phyloP scores from a whole-genome alignment of 2,113 vertebrate species.

The Zosterops japonicus region DNA sequence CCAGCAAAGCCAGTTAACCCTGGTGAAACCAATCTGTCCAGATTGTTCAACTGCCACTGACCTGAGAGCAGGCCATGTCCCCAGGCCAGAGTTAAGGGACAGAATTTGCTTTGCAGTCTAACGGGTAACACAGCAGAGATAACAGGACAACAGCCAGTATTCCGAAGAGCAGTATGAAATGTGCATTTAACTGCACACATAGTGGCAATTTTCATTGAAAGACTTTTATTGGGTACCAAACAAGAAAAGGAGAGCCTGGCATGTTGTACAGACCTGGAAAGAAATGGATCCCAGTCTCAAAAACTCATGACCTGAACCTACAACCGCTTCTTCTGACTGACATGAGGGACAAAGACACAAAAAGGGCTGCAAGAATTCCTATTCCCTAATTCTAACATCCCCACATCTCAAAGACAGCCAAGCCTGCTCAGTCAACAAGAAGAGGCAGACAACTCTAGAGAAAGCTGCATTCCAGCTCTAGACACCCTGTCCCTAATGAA shows the following conservation, averaged over 20 bases:
- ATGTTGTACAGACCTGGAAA: background rate
- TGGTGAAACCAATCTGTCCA: conserved; percentile 1
- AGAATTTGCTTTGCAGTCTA: background rate
- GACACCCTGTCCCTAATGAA: background rate
- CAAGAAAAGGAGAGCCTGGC: background rate
- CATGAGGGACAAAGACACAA: background rate
- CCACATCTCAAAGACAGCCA: background rate
- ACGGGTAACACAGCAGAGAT: background rate
- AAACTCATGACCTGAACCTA: background rate
- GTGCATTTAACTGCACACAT: background rate
- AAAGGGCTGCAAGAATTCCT: background rate
- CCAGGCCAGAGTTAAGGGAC: conserved; percentile 7
- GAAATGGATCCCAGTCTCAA: background rate
- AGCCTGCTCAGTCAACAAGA: background rate
- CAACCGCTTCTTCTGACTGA: background rate
- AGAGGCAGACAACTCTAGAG: background rate
- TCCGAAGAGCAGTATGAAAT: background rate
- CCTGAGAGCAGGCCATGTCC: background rate
- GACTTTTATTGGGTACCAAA: background rate
- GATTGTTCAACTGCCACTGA: conserved; percentile 30
- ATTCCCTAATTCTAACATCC: background rate
- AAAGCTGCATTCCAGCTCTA: background rate
- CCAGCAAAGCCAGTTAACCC: conserved; percentile 44
- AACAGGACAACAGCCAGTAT: background rate
- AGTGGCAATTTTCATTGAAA: background rate